These are phyloP conservation scores for Caenorhabditis latens DNA, from an alignment of 1,140 invertebrate genomes.

Conservation along the genomic window DNA sequence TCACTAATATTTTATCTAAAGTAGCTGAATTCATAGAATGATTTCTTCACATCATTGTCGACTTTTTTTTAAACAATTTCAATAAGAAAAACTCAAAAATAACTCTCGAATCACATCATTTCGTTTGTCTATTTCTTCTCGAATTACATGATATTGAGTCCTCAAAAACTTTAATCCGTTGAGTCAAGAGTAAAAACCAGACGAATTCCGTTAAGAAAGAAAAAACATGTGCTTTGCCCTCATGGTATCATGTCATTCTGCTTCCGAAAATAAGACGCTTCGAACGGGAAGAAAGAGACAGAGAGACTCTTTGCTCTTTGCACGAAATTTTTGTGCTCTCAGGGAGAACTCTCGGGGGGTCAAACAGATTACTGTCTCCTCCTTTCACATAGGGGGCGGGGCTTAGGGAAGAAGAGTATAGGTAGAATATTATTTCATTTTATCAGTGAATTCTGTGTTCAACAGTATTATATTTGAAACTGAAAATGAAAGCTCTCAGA, in stretches of 20 bases:
- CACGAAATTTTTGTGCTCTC: constrained; percentile 31
- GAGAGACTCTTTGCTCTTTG: constrained; percentile 35
- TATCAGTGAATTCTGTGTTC: not conserved
- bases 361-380: constrained; percentile 26
- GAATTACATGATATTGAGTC: not conserved
- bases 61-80: not conserved
- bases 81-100: not conserved
- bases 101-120: not conserved
- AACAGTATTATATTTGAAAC: not conserved
- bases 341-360: not conserved
- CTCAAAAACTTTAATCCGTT: not conserved
- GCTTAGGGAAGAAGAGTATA: not conserved
- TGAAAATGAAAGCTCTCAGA: constrained; percentile 14
- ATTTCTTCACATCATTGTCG: no score
- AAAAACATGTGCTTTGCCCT: constrained; percentile 54
- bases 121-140: not conserved
- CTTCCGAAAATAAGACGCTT: constrained; percentile 21
- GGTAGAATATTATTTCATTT: not conserved
- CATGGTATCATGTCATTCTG: constrained; percentile 9
- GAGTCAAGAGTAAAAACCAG: constrained; percentile 18
- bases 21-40: no score
- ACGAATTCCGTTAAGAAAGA: not conserved
- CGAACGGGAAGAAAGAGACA: not conserved
- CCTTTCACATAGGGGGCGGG: not conserved
- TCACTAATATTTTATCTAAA: no score